phyloP scores from a whole-genome alignment of 1,140 invertebrate genomes.

The Drosophila micromelanica region DNA sequence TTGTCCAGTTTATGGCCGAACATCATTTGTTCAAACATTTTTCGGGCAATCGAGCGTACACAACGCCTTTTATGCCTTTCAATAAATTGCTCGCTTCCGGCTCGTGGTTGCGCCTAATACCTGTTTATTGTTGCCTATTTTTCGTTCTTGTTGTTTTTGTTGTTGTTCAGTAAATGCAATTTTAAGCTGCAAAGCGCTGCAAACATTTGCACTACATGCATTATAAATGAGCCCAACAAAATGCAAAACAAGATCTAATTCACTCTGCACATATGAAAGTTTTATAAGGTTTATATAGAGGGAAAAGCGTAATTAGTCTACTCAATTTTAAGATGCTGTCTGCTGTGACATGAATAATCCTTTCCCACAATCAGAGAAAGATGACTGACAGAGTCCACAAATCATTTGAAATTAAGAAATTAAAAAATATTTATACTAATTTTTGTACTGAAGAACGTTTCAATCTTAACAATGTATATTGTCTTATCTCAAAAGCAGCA shows the following conservation, averaged over 20 bases:
- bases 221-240: constrained; percentile 53
- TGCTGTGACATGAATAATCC: too few species aligned
- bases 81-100: constrained; percentile 78
- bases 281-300: neutral
- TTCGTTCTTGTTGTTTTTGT: constrained; percentile 32
- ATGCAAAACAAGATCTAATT: constrained; percentile 50
- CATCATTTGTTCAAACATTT: constrained; percentile 73
- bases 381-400: too few species aligned
- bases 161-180: constrained; percentile 38
- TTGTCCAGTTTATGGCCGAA: constrained; percentile 77
- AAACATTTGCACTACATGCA: constrained; percentile 32
- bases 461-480: too few species aligned
- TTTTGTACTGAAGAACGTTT: too few species aligned
- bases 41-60: constrained; percentile 19
- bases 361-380: too few species aligned
- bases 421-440: too few species aligned
- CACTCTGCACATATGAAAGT: constrained; percentile 22
- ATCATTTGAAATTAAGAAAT: too few species aligned
- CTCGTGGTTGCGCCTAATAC: constrained; percentile 56
- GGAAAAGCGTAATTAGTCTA: neutral
- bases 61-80: constrained; percentile 72
- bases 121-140: constrained; percentile 70
- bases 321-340: too few species aligned
- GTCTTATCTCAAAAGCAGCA: too few species aligned
- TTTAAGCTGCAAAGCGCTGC: constrained; percentile 41